Base-by-base conservation (phyloP, 2,888 invertebrate genomes). In the Neoitamus cyanurus region DNA sequence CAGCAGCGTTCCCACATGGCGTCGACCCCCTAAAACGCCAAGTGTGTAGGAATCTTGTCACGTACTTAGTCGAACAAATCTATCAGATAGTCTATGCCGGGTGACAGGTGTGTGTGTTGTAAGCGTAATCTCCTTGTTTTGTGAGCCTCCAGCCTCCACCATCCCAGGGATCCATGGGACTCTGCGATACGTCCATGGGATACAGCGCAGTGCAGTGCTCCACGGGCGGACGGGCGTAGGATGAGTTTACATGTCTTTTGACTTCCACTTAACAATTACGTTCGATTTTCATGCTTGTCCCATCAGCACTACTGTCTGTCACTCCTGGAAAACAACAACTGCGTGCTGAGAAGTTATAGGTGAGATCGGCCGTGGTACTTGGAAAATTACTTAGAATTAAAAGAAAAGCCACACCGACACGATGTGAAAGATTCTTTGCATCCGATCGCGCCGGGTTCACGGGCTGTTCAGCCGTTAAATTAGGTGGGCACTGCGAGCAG, bases 41-140 rank as follows among this genome's bases (percentile, higher is more conserved):
- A 70, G 13, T 83, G 70, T 75, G 73, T 75, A 58, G 58, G 72
- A 83, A 83, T 58, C 83, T 75, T 83, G 83, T 83, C 83, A 83
- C 83, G 83, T 83, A 83, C 73, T 83, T 83, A 72, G 75, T 36
- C 70, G 58, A 34, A 83, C 83, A 83, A 83, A 83, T 83, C 83
- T 83, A 83, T 83, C 83, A 73, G 31, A 83, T 34, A 83, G 46
- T 42, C 46, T 28, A 28, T 15, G 48, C 15, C 25, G 20, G 72
- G 83, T 72, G 83, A 83, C 83, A 83, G 83, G 83, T 83, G 83
- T 83, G 83, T 83, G 83, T 83, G 70, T 31, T 36, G 20, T 30
- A 25, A 37, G 48, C 37, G 30, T 72, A 83, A 70, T 83, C 58
- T 34, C 31, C 42, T 48, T 80, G 80, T 80, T 80, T 58, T 34